These are phyloP conservation scores for Rutilus rutilus DNA, from an alignment of 2,113 vertebrate genomes.

Conservation along the genomic window DNA sequence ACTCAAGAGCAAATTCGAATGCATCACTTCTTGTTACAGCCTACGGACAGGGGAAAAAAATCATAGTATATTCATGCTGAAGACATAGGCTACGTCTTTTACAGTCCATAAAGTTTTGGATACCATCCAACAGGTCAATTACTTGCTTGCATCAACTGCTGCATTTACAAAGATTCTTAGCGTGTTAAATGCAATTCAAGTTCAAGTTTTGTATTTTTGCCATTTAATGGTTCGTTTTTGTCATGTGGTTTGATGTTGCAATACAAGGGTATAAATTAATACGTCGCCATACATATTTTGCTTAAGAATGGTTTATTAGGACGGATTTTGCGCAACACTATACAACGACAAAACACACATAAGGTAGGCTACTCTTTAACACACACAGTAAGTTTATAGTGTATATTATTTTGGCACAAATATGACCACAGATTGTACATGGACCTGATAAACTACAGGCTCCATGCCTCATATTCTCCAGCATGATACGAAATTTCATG, in stretches of 20 bases:
- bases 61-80: background rate
- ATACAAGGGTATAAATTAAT: background rate
- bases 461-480: slow-evolving; percentile 3
- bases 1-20: background rate
- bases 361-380: background rate
- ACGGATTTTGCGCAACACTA: slow-evolving; percentile 5
- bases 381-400: slow-evolving; percentile 17
- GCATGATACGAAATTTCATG: slow-evolving; percentile 16
- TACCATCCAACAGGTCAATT: slow-evolving; percentile 11
- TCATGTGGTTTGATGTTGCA: background rate
- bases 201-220: background rate
- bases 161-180: background rate
- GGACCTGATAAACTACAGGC: background rate
- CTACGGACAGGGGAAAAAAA: background rate
- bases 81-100: background rate
- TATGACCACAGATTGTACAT: slow-evolving; percentile 23
- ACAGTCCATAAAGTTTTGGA: slow-evolving; percentile 1
- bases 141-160: background rate
- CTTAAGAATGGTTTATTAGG: slow-evolving; percentile 39
- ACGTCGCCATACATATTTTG: background rate
- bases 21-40: background rate
- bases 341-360: slow-evolving; percentile 23
- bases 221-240: background rate
- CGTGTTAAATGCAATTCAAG: background rate
- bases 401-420: slow-evolving; percentile 24